Evolutionary conservation across 2,888 invertebrate genomes (phyloP).

Genomic region (Epinotia demarniana): DNA sequence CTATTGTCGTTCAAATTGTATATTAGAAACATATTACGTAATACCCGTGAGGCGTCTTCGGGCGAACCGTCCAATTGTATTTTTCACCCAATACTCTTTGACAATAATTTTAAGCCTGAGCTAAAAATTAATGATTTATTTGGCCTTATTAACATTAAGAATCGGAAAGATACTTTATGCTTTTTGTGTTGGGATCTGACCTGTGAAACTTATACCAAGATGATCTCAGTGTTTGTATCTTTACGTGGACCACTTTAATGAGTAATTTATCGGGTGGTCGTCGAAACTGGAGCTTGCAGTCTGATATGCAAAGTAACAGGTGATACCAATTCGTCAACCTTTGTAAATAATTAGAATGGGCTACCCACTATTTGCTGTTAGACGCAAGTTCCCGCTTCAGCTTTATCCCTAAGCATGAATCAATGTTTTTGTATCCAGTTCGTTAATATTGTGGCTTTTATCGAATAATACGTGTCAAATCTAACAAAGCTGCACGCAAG

Average conservation of each 20-base stretch:
- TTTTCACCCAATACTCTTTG: slow-evolving; percentile 85
- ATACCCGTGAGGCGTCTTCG: slow-evolving; percentile 68
- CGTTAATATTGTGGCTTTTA: slow-evolving; percentile 64
- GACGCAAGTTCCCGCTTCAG: slow-evolving; percentile 68
- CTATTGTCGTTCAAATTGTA: slow-evolving; percentile 69
- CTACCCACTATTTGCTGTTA: slow-evolving; percentile 52
- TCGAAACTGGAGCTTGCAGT: slow-evolving; percentile 66
- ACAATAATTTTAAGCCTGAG: slow-evolving; percentile 75
- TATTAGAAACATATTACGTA: slow-evolving; percentile 67
- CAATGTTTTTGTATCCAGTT: slow-evolving; percentile 70
- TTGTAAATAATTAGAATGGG: slow-evolving; percentile 53
- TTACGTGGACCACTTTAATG: slow-evolving; percentile 55
- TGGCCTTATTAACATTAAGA: slow-evolving; percentile 79
- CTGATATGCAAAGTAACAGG: slow-evolving; percentile 49
- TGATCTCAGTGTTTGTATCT: slow-evolving; percentile 63
- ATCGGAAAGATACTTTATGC: slow-evolving; percentile 68
- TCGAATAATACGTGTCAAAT: slow-evolving; percentile 60
- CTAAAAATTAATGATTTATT: slow-evolving; percentile 71
- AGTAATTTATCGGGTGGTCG: slow-evolving; percentile 57
- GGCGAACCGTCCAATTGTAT: slow-evolving; percentile 79
- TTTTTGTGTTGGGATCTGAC: slow-evolving; percentile 78
- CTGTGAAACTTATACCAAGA: slow-evolving; percentile 65
- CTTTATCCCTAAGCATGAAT: slow-evolving; percentile 76
- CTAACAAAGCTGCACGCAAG: slow-evolving; percentile 74
- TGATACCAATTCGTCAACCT: slow-evolving; percentile 50